A percentile compares a stretch with the other conserved stretches of the same genome.
Conservation (phyloP, 1,140 invertebrate species). For the Campoletis sonorensis region DNA sequence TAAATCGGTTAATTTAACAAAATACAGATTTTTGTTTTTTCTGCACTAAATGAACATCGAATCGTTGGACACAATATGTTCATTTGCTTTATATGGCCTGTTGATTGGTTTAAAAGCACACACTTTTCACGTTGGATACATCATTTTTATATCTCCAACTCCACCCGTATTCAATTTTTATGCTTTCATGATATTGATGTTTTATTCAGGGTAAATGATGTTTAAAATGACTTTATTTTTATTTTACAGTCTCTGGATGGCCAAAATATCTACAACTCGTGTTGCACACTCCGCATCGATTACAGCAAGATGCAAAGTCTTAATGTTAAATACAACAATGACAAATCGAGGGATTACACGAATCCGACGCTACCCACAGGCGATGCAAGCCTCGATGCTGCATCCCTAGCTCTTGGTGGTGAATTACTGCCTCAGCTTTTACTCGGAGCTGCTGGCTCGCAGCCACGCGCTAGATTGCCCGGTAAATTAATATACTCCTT, state of each 20-base stretch:
- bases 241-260: constrained; percentile 91
- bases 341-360: constrained; percentile 99
- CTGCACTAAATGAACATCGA: too few relatives aligned
- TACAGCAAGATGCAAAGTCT: constrained; percentile 98
- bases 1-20: too few relatives aligned
- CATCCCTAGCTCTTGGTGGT: constrained; percentile 79
- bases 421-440: constrained; percentile 82
- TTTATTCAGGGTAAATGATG: not conserved
- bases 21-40: too few relatives aligned
- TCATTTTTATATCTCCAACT: too few relatives aligned
- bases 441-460: constrained; percentile 82
- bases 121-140: too few relatives aligned
- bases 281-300: constrained; percentile 99
- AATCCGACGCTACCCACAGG: constrained; percentile 97
- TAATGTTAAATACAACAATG: constrained; percentile 99
- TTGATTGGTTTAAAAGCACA: not conserved
- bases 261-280: constrained; percentile 99
- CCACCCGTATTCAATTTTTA: not conserved
- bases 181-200: not conserved
- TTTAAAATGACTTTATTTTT: constrained; percentile 26
- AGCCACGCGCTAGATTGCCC: constrained; percentile 76
- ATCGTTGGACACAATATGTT: too few relatives aligned
- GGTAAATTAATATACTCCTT: constrained; percentile 66
- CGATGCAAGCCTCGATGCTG: constrained; percentile 84
- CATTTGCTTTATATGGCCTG: too few relatives aligned